Evolutionary conservation across 35 echinoderm and acorn worm genomes (phyloP), one percentile per base, ranked within the genome.

Genomic region (Ophioderma brevispina): DNA sequence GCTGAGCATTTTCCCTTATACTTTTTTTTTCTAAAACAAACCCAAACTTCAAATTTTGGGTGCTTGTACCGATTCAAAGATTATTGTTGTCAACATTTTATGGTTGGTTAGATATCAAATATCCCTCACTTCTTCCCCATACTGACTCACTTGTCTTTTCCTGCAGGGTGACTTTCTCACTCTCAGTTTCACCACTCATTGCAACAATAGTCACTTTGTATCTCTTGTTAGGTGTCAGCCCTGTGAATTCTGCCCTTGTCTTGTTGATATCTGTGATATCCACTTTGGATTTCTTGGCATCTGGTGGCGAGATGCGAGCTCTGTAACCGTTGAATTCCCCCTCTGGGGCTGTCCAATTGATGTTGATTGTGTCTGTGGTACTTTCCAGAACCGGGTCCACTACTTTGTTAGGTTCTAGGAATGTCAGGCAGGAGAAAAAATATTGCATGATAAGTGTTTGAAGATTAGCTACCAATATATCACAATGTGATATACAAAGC

Each of bases 161-260:
- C 33, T 86, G 77, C 15, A 94, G 77, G 17, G 92, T 81, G 30
- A 94, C 89, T 56, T 91, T 94, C 52, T 97, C 95, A 43, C 95
- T 94, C 75, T 97, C 95, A 23, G 75, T 40, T 11, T 97, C 89
- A 0, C 89, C 92, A 55, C 85, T 89, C 10, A 94, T 1, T 36
- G 87, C 38, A 31, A 84, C 78, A 5, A 94, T 77, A 30, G 88
- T 79, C 23, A 97, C 89, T 49, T 94, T 89, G 89, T 97, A 97
- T 76, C 94, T 86, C 92, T 94, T 97, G n/a, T 76, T 85, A 77
- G 92, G 89, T 25, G 32, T 85, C 80, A 97, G 83, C 2, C 92
- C 95, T n/a, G 39, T 39, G 40, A 97, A 97, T 39, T 97, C 89
- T 6, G 87, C 92, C 46, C 80, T 92, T 14, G 95, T 97, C 21